A percentile compares a stretch with the other conserved stretches of the same genome.
phyloP scores from a whole-genome alignment of 2,113 vertebrate genomes.

The Xerus inauris region DNA sequence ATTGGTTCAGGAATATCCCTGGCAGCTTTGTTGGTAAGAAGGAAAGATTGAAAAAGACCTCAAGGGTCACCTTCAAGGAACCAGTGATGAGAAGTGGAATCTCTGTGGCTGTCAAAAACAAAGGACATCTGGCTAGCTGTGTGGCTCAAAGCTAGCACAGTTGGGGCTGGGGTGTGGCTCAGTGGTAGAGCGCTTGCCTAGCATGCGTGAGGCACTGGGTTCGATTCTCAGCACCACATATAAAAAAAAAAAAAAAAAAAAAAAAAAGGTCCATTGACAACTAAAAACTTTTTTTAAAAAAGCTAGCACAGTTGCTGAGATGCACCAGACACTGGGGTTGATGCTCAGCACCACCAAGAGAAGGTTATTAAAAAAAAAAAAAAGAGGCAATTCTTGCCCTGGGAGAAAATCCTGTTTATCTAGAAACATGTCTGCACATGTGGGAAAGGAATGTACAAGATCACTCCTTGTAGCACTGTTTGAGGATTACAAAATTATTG shows the following conservation, averaged over 20 bases:
- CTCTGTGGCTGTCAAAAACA: too few species aligned
- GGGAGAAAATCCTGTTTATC: neutral
- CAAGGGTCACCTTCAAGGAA: neutral
- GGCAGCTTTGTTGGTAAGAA: neutral
- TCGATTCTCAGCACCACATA: too few species aligned
- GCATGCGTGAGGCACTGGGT: too few species aligned
- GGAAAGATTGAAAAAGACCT: neutral
- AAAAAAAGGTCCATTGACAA: too few species aligned
- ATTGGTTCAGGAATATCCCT: too few species aligned
- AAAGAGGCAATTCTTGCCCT: neutral
- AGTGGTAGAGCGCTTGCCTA: too few species aligned
- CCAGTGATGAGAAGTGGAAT: neutral
- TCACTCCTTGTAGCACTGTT: neutral
- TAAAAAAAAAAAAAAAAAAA: too few species aligned
- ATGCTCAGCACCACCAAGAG: too few species aligned
- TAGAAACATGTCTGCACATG: neutral
- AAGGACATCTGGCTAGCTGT: too few species aligned
- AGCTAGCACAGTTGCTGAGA: neutral
- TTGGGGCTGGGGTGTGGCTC: too few species aligned
- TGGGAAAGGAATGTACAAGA: accelerated
- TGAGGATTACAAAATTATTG: neutral
- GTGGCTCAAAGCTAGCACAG: too few species aligned
- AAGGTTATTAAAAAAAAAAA: neutral
- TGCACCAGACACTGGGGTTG: neutral
- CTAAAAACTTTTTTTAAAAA: too few species aligned